phyloP scores from a whole-genome alignment of 1,140 invertebrate species.

The Drosophila mayri region DNA sequence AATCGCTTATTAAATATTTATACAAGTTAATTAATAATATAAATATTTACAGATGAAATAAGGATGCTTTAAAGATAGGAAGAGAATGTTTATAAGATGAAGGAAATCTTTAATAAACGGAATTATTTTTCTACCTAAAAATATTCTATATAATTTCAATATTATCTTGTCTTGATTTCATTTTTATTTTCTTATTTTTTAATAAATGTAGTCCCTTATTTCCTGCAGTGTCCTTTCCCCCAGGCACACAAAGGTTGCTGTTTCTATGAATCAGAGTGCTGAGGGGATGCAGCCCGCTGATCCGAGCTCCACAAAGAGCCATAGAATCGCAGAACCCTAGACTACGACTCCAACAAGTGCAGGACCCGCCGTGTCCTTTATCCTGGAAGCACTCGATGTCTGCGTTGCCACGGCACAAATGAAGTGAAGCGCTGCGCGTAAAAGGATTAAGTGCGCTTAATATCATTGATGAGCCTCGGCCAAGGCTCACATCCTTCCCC shows the following conservation, averaged over 20 bases:
- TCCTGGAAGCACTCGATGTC: constrained; percentile 10
- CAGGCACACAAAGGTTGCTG: constrained; percentile 17
- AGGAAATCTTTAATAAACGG: not conserved
- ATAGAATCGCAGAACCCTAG: constrained; percentile 5
- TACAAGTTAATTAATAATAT: not conserved
- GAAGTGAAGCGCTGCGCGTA: constrained; percentile 65
- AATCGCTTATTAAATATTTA: not conserved
- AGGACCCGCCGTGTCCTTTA: constrained; percentile 33
- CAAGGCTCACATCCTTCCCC: not conserved
- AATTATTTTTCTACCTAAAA: not conserved
- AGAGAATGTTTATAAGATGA: not conserved
- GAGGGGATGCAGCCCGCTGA: constrained; percentile 28
- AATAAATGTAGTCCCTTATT: not conserved
- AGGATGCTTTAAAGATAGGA: no score
- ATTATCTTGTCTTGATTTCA: not conserved
- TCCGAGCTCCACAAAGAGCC: constrained; percentile 37
- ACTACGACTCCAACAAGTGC: constrained; percentile 32
- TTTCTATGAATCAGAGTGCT: not conserved
- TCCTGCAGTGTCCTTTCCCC: not conserved
- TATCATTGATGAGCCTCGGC: constrained; percentile 75
- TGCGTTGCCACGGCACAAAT: constrained; percentile 55
- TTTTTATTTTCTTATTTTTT: not conserved
- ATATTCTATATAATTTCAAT: not conserved
- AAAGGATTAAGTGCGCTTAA: constrained; percentile 82
- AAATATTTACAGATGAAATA: not conserved